These are phyloP conservation scores for Entomyzon cyanotis DNA, from an alignment of 2,113 vertebrate genomes.

Conservation along the genomic window DNA sequence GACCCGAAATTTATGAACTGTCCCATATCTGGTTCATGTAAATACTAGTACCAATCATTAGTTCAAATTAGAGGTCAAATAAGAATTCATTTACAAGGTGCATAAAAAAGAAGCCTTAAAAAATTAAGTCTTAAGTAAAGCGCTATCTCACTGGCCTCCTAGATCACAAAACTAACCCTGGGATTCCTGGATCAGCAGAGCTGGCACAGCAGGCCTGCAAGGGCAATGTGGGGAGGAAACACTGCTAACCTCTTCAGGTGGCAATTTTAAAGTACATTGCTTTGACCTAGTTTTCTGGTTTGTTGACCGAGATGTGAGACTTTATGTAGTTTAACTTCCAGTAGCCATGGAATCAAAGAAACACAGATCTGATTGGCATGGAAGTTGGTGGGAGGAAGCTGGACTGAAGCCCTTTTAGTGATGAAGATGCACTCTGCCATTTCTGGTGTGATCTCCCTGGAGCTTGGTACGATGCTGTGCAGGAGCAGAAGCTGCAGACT, in stretches of 20 bases:
- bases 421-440: background rate
- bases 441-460: background rate
- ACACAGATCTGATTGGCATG: accelerated
- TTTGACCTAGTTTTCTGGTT: background rate
- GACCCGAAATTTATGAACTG: constrained; percentile 8
- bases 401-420: background rate
- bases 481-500: background rate
- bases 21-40: background rate
- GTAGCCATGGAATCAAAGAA: background rate
- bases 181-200: background rate
- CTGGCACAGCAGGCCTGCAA: accelerated
- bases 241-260: background rate
- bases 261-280: background rate
- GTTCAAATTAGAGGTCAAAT: constrained; percentile 55
- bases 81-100: constrained; percentile 58
- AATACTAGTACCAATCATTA: constrained; percentile 5
- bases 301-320: background rate
- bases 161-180: background rate
- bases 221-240: background rate
- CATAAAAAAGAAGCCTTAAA: constrained; percentile 36
- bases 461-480: accelerated
- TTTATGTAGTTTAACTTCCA: background rate
- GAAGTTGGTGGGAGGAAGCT: accelerated
- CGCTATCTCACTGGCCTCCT: background rate
- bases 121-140: background rate